Conservation (phyloP, 2,113 vertebrate genomes). For the Sialia sialis region DNA sequence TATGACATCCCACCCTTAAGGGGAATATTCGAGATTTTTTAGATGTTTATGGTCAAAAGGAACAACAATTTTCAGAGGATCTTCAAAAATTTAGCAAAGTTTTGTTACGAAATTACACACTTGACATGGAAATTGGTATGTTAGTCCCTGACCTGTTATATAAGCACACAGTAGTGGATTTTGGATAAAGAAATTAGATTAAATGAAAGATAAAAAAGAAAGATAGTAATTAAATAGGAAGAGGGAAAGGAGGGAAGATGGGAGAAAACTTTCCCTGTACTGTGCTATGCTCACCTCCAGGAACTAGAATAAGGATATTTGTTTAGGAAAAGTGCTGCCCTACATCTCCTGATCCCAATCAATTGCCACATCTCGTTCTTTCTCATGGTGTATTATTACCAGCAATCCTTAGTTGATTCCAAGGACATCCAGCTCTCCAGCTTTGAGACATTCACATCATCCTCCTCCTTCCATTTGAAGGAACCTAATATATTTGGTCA, state of each 20-base stretch:
- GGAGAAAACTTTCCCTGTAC: neutral
- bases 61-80: neutral
- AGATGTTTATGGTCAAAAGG: neutral
- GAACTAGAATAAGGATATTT: neutral
- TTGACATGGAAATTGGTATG: neutral
- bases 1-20: neutral
- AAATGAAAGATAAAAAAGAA: neutral
- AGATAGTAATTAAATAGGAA: neutral
- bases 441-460: neutral
- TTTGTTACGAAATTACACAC: neutral
- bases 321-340: neutral
- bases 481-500: neutral
- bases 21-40: neutral
- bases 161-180: neutral
- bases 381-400: neutral
- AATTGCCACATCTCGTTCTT: neutral
- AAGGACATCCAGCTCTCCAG: accelerated
- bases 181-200: neutral
- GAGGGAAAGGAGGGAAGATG: neutral
- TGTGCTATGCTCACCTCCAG: neutral
- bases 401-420: neutral
- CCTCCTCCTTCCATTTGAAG: too few relatives aligned
- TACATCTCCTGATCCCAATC: neutral
- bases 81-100: neutral
- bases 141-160: neutral